A percentile compares a stretch with the other conserved stretches of the same genome.
Conservation (phyloP, 2,888 invertebrate genomes). For the Julus scandinavius region DNA sequence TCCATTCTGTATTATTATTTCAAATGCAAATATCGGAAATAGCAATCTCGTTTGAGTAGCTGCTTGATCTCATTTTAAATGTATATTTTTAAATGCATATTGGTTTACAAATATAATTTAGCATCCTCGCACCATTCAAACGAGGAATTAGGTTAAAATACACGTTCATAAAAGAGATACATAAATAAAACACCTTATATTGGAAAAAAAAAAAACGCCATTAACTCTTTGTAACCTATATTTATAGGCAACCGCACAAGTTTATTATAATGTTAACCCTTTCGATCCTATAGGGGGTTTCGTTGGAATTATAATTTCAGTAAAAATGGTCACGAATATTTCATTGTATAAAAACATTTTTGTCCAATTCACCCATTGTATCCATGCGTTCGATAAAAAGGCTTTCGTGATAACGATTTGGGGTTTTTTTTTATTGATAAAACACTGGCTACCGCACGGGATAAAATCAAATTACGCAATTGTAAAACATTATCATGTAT, state of each 20-base stretch:
- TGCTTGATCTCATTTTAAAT: background rate
- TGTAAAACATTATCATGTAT: background rate
- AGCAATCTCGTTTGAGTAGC: background rate
- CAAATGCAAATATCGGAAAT: background rate
- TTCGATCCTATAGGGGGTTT: background rate
- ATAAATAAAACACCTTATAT: conserved; percentile 22
- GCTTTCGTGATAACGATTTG: background rate
- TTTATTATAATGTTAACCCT: conserved; percentile 21
- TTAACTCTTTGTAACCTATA: conserved; percentile 38
- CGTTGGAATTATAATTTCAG: background rate
- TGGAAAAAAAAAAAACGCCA: background rate
- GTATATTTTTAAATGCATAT: background rate
- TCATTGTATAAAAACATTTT: background rate
- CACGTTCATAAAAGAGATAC: background rate
- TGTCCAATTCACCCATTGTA: too few species aligned
- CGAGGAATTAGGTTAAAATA: conserved; percentile 3
- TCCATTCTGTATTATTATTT: background rate
- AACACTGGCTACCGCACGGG: background rate
- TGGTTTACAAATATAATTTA: background rate
- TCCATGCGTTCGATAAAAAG: too few species aligned
- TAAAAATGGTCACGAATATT: background rate
- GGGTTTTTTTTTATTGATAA: background rate
- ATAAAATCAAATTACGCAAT: conserved; percentile 18
- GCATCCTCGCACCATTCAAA: background rate
- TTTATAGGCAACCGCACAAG: background rate